Base-by-base conservation (phyloP, 2,113 vertebrate genomes). In the Ceyx melanurus region DNA sequence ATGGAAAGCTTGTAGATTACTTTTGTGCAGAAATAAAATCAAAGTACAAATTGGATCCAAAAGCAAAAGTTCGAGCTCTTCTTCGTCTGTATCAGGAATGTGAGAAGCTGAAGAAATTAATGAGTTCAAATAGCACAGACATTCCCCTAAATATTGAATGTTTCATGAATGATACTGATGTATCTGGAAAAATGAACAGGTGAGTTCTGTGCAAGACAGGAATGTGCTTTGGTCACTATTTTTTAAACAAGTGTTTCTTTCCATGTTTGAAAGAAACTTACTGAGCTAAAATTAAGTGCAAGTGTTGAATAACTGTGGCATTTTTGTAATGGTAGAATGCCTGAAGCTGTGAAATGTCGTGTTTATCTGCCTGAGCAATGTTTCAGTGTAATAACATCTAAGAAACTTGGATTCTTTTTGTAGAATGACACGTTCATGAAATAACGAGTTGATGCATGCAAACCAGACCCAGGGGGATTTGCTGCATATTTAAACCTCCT, bases 71-170 rank as follows among this genome's bases (percentile, higher is more conserved):
- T 72, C 96, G 98, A 73, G 97, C 98, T 15, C 96, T 98, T 33
- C 97, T 98, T 88, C 97, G 98, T 62, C 97, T 98, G 10, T 97
- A 97, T 92, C 98, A 98, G 86, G 98, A 98, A 20, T 98, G 98
- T 82, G 98, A 98, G 93, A 98, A 98, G 75, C 93, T 98, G 82
- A 98, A 98, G 89, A 98, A 98, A 74, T 93, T 97, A 8, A 98
- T 98, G 98, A 98, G 98, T 89, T 98, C 98, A 76, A 98, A 98
- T 51, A 98, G 98, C 79, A 98, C 97, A 4, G 98, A 98, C 67
- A 94, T 98, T 60, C 98, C 97, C 19, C 80, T 98, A 40, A 98
- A 97, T 77, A 98, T 98, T 16, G 98, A 98, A 81, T 98, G 98
- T 80, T 98, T 98, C 72, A 98, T 98, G 97, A 97, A 98, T 81